These are phyloP conservation scores for Cheilosia variabilis DNA, from an alignment of 2,888 invertebrate genomes.

Conservation along the genomic window DNA sequence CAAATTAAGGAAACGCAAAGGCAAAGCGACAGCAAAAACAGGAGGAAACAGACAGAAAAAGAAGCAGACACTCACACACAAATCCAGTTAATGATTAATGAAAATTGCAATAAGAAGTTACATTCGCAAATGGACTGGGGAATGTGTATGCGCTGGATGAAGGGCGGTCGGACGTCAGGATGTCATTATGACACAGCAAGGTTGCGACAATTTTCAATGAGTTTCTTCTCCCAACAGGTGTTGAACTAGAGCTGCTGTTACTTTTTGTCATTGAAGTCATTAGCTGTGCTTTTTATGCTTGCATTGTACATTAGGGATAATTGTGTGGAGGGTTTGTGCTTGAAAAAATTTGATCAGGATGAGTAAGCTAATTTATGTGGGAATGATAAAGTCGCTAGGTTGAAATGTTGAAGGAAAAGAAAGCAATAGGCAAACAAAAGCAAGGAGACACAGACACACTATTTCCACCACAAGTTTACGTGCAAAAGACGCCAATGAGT, in stretches of 20 bases:
- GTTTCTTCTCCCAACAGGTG: slow-evolving; percentile 12
- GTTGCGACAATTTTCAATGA: slow-evolving; percentile 31
- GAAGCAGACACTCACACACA: slow-evolving; percentile 5
- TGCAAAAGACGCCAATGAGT: no score
- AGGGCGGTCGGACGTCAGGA: neutral
- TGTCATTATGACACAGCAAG: slow-evolving; percentile 38
- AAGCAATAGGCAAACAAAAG: no score
- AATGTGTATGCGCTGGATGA: neutral
- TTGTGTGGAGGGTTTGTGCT: no score
- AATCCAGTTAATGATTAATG: slow-evolving; percentile 73
- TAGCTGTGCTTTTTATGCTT: neutral
- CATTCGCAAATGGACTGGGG: slow-evolving; percentile 9
- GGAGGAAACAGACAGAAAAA: slow-evolving; percentile 1
- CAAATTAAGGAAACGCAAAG: slow-evolving; percentile 52
- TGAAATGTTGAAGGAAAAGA: no score
- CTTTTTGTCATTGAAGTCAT: neutral
- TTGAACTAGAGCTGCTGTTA: neutral
- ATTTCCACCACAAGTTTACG: no score
- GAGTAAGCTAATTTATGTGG: no score
- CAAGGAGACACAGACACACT: no score
- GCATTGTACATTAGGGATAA: neutral
- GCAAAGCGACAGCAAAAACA: neutral
- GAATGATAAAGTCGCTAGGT: no score
- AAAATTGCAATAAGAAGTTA: slow-evolving; percentile 65
- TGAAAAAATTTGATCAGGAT: no score